These are phyloP conservation scores for Emys orbicularis DNA, from an alignment of 2,797 vertebrate species.

Conservation along the genomic window DNA sequence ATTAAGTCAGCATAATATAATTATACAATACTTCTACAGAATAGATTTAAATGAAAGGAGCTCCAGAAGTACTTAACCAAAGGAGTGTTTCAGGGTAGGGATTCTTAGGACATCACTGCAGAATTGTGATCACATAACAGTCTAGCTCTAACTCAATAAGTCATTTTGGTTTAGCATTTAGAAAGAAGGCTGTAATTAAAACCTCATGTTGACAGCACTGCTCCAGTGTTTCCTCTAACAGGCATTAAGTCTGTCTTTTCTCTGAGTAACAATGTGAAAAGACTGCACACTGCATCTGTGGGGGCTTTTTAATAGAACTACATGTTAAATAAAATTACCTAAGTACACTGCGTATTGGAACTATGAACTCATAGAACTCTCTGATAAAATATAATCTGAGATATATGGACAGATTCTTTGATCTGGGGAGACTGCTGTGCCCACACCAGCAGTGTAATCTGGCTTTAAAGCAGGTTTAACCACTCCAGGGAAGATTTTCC, in stretches of 20 bases:
- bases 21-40: neutral
- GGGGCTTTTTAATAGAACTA: slow-evolving; percentile 16
- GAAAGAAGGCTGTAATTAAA: slow-evolving; percentile 36
- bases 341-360: neutral
- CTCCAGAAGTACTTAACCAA: neutral
- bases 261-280: neutral
- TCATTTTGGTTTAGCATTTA: slow-evolving; percentile 33
- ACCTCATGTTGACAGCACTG: neutral
- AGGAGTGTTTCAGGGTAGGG: neutral
- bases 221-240: neutral
- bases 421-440: slow-evolving; percentile 29
- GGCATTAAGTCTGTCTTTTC: slow-evolving; percentile 20
- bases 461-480: slow-evolving; percentile 36
- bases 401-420: slow-evolving; percentile 40
- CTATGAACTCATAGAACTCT: neutral
- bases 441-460: slow-evolving; percentile 45
- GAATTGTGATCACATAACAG: neutral
- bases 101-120: neutral
- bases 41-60: neutral
- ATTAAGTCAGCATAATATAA: slow-evolving; percentile 35
- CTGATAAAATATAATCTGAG: neutral
- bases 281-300: neutral
- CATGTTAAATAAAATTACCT: slow-evolving; percentile 15
- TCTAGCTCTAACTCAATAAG: neutral
- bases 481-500: neutral